Conservation (phyloP, 2,797 vertebrate species). For the Tarsius wallacei region DNA sequence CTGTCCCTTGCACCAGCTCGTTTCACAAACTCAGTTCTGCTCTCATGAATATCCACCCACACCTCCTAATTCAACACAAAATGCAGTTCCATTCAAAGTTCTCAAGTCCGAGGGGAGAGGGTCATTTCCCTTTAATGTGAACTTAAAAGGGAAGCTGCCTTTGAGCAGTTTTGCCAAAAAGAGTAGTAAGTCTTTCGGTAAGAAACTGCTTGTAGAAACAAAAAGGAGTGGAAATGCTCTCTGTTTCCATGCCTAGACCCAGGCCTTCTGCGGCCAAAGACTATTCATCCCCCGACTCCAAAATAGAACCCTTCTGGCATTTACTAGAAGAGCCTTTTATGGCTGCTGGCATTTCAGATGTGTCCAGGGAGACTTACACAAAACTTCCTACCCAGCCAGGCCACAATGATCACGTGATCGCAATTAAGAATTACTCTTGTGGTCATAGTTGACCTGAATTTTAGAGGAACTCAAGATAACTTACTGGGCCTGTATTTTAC, state of each 20-base stretch:
- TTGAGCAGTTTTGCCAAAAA: slow-evolving; percentile 15
- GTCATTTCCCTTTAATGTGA: background rate
- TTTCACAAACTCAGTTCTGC: background rate
- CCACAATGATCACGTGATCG: rapidly evolving
- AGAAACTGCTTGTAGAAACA: background rate
- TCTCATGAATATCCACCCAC: background rate
- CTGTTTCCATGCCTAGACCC: background rate
- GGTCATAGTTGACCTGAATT: background rate
- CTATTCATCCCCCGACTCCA: background rate
- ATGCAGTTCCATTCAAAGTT: background rate
- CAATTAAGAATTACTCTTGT: background rate
- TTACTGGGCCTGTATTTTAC: background rate
- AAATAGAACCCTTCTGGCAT: background rate
- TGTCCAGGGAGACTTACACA: background rate
- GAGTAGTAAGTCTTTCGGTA: background rate
- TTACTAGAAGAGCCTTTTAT: too few species aligned
- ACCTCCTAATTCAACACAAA: background rate
- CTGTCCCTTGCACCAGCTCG: background rate
- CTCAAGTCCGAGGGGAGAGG: background rate
- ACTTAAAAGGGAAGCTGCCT: background rate
- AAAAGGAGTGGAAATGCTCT: background rate
- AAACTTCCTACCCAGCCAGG: background rate
- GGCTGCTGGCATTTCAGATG: background rate
- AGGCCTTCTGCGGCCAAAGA: background rate
- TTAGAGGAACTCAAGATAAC: background rate